These are phyloP conservation scores for Apomyelois bistriatella DNA, from an alignment of 2,888 invertebrate species.

Conservation along the genomic window DNA sequence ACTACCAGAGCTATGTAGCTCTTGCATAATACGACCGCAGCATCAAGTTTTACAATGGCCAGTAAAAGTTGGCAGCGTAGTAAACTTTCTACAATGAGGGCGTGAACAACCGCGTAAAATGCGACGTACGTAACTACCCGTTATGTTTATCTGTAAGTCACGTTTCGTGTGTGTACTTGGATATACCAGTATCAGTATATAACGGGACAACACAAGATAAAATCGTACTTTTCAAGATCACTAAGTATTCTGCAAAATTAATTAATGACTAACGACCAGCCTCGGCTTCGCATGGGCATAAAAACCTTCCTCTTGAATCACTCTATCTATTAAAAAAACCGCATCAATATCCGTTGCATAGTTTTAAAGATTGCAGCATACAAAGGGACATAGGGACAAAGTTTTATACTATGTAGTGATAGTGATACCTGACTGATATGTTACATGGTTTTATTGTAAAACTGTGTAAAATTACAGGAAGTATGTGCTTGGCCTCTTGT, in stretches of 20 bases:
- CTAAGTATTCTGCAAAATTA: too few species aligned
- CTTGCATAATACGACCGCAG: constrained; percentile 1
- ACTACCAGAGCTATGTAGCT: neutral
- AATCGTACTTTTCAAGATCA: too few species aligned
- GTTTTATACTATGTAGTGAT: too few species aligned
- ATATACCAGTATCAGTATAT: neutral
- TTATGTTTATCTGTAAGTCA: constrained; percentile 4
- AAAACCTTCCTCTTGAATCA: too few species aligned
- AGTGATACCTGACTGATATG: too few species aligned
- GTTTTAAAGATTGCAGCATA: too few species aligned
- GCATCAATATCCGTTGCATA: too few species aligned
- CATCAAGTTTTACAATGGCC: neutral
- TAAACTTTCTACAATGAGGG: constrained; percentile 2
- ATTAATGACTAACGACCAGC: too few species aligned
- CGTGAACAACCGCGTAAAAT: neutral
- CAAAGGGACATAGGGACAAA: too few species aligned
- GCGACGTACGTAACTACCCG: constrained; percentile 1
- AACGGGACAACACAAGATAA: too few species aligned
- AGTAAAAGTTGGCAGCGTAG: constrained; percentile 4
- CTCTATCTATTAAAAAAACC: too few species aligned
- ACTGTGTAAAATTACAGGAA: constrained; percentile 77
- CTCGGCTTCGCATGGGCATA: too few species aligned
- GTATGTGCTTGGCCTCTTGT: constrained; percentile 89
- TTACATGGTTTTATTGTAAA: constrained; percentile 54
- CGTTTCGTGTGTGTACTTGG: neutral